phyloP scores from a whole-genome alignment of 2,888 invertebrate species.

The Lepetodrilus schrolli region DNA sequence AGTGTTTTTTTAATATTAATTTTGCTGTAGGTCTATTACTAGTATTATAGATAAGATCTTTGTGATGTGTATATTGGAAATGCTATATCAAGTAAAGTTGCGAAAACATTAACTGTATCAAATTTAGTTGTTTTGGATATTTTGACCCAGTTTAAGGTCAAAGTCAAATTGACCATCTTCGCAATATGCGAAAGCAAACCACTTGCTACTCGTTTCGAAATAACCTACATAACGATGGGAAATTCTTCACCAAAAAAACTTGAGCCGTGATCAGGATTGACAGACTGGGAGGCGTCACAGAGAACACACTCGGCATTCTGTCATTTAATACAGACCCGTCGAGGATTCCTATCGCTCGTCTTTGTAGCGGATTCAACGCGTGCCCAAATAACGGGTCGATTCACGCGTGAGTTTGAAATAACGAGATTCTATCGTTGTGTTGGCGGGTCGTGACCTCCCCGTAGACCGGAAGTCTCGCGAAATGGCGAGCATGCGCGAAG shows the following conservation, averaged over 20 bases:
- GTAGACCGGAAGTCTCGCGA: slow-evolving; percentile 15
- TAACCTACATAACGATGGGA: neutral
- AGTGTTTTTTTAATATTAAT: no score
- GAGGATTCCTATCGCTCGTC: no score
- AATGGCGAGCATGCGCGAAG: slow-evolving; percentile 19
- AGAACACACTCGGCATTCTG: neutral
- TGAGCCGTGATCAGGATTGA: neutral
- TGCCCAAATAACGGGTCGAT: slow-evolving; percentile 3
- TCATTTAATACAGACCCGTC: neutral
- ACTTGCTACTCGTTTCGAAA: neutral
- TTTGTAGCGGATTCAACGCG: neutral
- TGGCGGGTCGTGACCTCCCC: slow-evolving; percentile 20
- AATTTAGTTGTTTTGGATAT: no score
- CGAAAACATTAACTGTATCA: no score
- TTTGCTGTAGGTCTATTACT: no score
- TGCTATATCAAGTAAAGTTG: no score
- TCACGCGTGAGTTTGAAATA: slow-evolving; percentile 24
- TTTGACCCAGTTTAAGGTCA: no score
- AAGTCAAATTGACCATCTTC: neutral
- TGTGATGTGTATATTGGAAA: no score
- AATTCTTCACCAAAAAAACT: neutral
- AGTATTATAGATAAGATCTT: no score
- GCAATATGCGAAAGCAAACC: neutral
- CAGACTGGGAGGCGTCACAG: neutral
- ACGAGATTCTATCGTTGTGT: neutral